Base-by-base conservation (phyloP, 2,888 invertebrate species). In the Phyto melanocephala region DNA sequence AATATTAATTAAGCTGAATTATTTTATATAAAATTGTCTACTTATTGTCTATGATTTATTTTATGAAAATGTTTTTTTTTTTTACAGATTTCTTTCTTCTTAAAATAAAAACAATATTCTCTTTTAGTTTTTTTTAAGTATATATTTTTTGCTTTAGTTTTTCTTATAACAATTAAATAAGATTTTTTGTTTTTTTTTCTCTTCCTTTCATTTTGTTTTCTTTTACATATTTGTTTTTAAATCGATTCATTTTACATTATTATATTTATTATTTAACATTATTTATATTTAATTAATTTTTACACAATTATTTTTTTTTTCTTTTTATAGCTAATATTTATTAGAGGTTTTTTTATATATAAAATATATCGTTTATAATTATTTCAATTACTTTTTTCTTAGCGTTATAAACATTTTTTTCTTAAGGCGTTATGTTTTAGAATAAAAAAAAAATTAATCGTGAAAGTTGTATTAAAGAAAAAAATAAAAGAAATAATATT, bases 91-190 rank as follows among this genome's bases (percentile, higher is more conserved):
- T 50, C 7, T 50, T n/a, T 52, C 40, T 65, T 56, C 35, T 45
- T 50, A 33, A 72, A 83, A 79, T 65, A 77, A 83, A 72, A 75
- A 80, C 75, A 62, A 60, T 74, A 37, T 28, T 60, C 62, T 67
- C 47, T 42, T 20, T 54, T 80, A 72, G 78, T 62, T n/a, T 81
- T 80, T 70, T 72, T 76, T 72, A 71, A 71, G 74, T 81, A 77
- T 83, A 81, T 83, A 84, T 85, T 84, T 84, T 84, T 86, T 78
- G 84, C 84, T 86, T 85, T 85, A 84, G 79, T 85, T 86, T 85
- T 81, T 84, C 84, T 84, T 84, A 84, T 84, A 86, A 86, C 86
- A 86, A 86, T 85, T 81, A 81, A 83, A 84, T 86, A 84, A 85
- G 67, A 72, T 35, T 83, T 83, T 83, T 72, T 80, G 79, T 75